Base-by-base conservation (phyloP, 2,888 invertebrate species). In the Ophioninae sp. region DNA sequence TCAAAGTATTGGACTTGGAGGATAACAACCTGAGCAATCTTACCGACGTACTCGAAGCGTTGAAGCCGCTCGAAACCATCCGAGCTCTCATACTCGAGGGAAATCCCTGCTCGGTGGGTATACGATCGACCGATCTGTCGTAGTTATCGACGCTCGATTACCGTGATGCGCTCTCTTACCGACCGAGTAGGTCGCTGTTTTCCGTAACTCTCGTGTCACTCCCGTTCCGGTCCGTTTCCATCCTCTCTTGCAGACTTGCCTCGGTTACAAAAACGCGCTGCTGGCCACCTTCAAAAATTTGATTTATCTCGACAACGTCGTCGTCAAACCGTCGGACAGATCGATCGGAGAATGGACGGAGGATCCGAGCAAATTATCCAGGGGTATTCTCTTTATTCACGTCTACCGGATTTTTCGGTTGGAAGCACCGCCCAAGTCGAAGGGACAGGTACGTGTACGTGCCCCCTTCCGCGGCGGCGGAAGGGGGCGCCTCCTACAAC, bases 21-120 rank as follows among this genome's bases (percentile, higher is more conserved):
- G 94, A 95, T 86, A 95, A 95, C 92, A 94, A 95, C 94, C 94
- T 95, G 94, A 94, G 91, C 91, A 87, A 93, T 86, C 88, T 95
- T 56, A 89, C 93, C n/a, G 87, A 88, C 9, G 89, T 94, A 93
- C 89, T 95, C 85, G 88, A 91, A 82, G 89, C 90, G 13, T 79
- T 95, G 56, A 87, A 87, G 5, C 76, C 65, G 6, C 87, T 95
- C 61, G 92, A 93, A 20, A 90, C 90, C 79, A 91, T 95, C 8
- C 89, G 86, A n/a, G 92, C 93, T 13, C 90, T 95, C 22, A 90
- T 92, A 71, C 93, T 95, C 44, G 93, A 94, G 81, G 95, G 95
- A 68, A 95, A 95, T 89, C 95, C 95, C 6, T 95, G 95, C 87
- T 92, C 94, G 89, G 95, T 95, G 90, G 91, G 91, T 89, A 87